A percentile compares a stretch with the other conserved stretches of the same genome.
phyloP scores from a whole-genome alignment of 1,140 invertebrate genomes.

The Paraescarpia echinospica region DNA sequence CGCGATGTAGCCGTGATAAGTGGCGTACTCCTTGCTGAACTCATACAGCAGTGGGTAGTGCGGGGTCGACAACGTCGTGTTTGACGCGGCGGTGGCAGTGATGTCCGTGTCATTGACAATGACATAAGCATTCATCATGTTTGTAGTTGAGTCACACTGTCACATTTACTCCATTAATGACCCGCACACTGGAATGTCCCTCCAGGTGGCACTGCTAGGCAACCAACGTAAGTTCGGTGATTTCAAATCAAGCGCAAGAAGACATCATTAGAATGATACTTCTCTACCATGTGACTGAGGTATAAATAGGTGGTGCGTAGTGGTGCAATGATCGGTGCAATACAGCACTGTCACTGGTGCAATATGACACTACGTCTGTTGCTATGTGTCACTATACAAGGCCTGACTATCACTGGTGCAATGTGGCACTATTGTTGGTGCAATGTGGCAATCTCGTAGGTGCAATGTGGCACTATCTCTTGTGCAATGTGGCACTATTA shows the following conservation, averaged over 20 bases:
- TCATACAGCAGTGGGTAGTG: constrained; percentile 12
- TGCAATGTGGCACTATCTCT: too few species aligned
- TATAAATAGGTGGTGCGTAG: too few species aligned
- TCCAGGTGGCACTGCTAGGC: too few species aligned
- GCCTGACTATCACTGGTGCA: neutral
- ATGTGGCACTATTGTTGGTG: neutral
- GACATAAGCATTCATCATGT: neutral
- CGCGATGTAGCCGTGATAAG: constrained; percentile 16
- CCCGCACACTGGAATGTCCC: too few species aligned
- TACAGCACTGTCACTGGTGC: too few species aligned
- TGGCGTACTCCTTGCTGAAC: constrained; percentile 21
- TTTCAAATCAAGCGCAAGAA: too few species aligned
- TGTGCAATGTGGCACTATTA: too few species aligned
- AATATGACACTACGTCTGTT: neutral
- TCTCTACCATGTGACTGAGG: too few species aligned
- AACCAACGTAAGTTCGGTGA: neutral
- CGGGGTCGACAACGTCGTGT: neutral
- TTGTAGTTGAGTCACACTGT: neutral
- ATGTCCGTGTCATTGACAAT: neutral
- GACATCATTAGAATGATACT: too few species aligned
- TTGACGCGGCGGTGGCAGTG: neutral
- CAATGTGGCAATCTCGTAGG: too few species aligned
- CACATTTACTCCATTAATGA: neutral
- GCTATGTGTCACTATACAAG: neutral
- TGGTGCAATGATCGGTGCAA: too few species aligned